These are phyloP conservation scores for Blera fallax DNA, from an alignment of 2,888 invertebrate genomes.

Conservation along the genomic window DNA sequence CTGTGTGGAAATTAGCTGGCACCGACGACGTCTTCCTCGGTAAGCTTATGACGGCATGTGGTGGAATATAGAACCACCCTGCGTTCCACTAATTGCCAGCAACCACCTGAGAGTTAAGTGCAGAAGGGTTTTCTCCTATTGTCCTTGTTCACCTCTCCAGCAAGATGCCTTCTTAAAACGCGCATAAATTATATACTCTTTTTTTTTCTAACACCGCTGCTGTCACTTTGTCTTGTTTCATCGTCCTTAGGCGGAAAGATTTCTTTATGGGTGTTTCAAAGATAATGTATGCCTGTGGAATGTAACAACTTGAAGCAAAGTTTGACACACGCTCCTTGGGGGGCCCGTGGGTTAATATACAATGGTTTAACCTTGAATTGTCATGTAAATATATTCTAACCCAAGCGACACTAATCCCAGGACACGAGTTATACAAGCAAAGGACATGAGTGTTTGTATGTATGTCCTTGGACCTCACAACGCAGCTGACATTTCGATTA, in stretches of 20 bases:
- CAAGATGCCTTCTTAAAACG: slow-evolving; percentile 68
- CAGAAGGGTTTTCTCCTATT: slow-evolving; percentile 62
- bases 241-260: slow-evolving; percentile 43
- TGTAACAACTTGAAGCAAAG: slow-evolving; percentile 44
- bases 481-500: slow-evolving; percentile 51
- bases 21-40: slow-evolving; percentile 12
- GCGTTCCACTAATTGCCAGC: slow-evolving; percentile 53
- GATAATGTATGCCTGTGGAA: slow-evolving; percentile 50
- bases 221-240: slow-evolving; percentile 13
- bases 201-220: neutral
- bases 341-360: slow-evolving; percentile 35
- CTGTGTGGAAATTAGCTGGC: slow-evolving; percentile 54
- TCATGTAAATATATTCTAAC: slow-evolving; percentile 67
- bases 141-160: slow-evolving; percentile 61
- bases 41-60: slow-evolving; percentile 25
- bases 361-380: slow-evolving; percentile 62
- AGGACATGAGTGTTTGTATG: slow-evolving; percentile 23
- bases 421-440: slow-evolving; percentile 38
- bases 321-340: slow-evolving; percentile 31
- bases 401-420: slow-evolving; percentile 55
- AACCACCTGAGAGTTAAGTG: slow-evolving; percentile 47
- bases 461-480: slow-evolving; percentile 36
- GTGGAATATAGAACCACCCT: slow-evolving; percentile 34
- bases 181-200: slow-evolving; percentile 56
- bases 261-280: slow-evolving; percentile 49